A percentile compares a stretch with the other conserved stretches of the same genome.
phyloP scores from a whole-genome alignment of 2,888 invertebrate species.

The Chaetogeoica ovagalla region DNA sequence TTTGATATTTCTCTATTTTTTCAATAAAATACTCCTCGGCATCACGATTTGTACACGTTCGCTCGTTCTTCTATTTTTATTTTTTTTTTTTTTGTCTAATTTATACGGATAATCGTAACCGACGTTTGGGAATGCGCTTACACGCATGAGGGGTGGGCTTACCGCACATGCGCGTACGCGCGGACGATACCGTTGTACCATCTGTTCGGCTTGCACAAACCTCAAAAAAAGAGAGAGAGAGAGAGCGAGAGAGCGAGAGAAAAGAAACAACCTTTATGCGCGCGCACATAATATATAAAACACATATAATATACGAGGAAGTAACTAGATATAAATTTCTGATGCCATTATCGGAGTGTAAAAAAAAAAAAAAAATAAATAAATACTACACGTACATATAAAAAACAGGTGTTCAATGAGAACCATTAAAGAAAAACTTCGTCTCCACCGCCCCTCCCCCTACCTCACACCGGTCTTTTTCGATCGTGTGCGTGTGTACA shows the following conservation, averaged over 20 bases:
- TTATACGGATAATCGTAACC: too few relatives aligned
- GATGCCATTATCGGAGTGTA: conserved; percentile 45
- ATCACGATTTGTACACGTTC: too few relatives aligned
- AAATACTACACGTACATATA: conserved; percentile 24
- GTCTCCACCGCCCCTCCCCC: conserved; percentile 13
- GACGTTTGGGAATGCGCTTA: not conserved
- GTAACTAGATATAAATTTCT: conserved; percentile 51
- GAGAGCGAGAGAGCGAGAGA: too few relatives aligned
- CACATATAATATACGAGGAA: conserved; percentile 21
- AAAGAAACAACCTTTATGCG: not conserved
- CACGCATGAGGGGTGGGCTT: not conserved
- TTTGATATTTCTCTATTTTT: too few relatives aligned
- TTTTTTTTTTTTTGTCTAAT: too few relatives aligned
- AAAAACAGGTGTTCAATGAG: conserved; percentile 51
- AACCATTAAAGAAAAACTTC: conserved; percentile 36
- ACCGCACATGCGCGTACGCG: too few relatives aligned
- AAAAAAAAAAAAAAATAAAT: conserved; percentile 48
- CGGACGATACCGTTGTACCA: conserved; percentile 45
- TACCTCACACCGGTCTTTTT: not conserved
- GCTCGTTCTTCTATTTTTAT: too few relatives aligned
- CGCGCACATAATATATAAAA: too few relatives aligned
- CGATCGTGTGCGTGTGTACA: not conserved
- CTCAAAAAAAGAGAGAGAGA: too few relatives aligned
- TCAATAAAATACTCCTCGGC: too few relatives aligned
- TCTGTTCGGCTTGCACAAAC: conserved; percentile 43